Base-by-base conservation (phyloP, 2,113 vertebrate genomes). In the Acrocephalus kingi region DNA sequence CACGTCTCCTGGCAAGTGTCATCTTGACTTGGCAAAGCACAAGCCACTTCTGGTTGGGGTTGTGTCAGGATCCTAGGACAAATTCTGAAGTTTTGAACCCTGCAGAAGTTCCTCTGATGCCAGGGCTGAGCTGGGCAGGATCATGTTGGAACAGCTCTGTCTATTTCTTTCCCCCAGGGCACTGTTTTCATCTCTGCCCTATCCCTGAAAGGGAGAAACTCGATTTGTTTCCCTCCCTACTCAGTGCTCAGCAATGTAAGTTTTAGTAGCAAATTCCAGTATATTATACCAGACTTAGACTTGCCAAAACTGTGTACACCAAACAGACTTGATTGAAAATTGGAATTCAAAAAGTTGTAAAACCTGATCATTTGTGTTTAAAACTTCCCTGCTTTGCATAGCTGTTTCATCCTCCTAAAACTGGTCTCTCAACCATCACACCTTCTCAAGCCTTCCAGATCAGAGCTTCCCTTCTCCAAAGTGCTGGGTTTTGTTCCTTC, bases 101-200 rank as follows among this genome's bases (percentile, higher is more conserved):
- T 55, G 63, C 2, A 8, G 51, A 54, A 49, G 56, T 61, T 89
- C 13, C 64, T 43, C 11, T 56, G 28, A 22, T 84, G 51, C 45
- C 1, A 41, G 51, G 37, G 43, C 59, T 52, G 76, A 48, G 45
- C 69, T 46, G 86, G 63, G 63, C 43, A 73, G 58, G 63, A 43
- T 66, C 4, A 0, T 51, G 67, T 73, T 93, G 37, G 31, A 31
- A 43, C 59, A 69, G 19, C 46, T 68, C n/a, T 0, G 0, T 39
- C 31, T 48, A 0, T 41, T 79, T 59, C 30, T 75, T 49, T 82
- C 11, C 88, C 51, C 7, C 7, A 9, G 25, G 71, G 54, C 1
- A 0, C 35, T 64, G 28, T 69, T 95, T 87, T 79, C 15, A 41
- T 69, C 61, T 8, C 21, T 49, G 15, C 33, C 30, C 41, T 82